Conservation (phyloP, 2,113 vertebrate species). For the Morone saxatilis region DNA sequence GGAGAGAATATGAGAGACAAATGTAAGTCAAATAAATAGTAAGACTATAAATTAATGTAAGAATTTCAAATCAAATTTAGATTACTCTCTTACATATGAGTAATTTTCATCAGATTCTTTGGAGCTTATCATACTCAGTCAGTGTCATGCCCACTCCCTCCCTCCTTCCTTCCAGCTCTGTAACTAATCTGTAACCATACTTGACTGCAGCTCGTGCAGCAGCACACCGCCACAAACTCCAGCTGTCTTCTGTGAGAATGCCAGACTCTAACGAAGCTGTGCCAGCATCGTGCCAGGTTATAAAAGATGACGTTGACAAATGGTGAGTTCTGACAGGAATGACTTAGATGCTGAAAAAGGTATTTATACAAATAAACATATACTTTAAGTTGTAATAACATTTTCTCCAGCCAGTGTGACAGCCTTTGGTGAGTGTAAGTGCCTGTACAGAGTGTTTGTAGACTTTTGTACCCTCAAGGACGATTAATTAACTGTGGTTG, state of each 20-base stretch:
- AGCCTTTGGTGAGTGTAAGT: background rate
- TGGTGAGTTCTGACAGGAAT: slow-evolving; percentile 73
- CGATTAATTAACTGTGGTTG: slow-evolving; percentile 25
- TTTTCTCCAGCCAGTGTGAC: background rate
- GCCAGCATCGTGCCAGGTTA: slow-evolving; percentile 77
- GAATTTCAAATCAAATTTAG: background rate
- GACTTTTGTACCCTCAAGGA: slow-evolving; percentile 7
- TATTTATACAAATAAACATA: background rate
- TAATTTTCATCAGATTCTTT: background rate
- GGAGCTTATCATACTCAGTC: slow-evolving; percentile 5
- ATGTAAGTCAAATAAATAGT: background rate
- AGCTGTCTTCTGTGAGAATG: slow-evolving; percentile 68
- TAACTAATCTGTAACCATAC: slow-evolving; percentile 40
- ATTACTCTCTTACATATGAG: background rate
- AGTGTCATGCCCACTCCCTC: slow-evolving; percentile 21
- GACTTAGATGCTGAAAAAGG: background rate
- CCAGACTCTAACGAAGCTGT: slow-evolving; percentile 63
- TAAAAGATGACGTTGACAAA: slow-evolving; percentile 73
- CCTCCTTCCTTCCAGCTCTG: slow-evolving; percentile 37
- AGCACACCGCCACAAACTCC: slow-evolving; percentile 47
- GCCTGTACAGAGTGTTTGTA: slow-evolving; percentile 5
- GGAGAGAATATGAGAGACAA: background rate
- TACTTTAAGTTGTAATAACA: background rate
- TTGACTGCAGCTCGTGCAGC: slow-evolving; percentile 56
- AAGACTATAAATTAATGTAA: background rate